Percentiles rank a stretch among this genome's conserved stretches.
Conservation (phyloP, 1,140 invertebrate genomes). For the Drosophila lacteicornis region DNA sequence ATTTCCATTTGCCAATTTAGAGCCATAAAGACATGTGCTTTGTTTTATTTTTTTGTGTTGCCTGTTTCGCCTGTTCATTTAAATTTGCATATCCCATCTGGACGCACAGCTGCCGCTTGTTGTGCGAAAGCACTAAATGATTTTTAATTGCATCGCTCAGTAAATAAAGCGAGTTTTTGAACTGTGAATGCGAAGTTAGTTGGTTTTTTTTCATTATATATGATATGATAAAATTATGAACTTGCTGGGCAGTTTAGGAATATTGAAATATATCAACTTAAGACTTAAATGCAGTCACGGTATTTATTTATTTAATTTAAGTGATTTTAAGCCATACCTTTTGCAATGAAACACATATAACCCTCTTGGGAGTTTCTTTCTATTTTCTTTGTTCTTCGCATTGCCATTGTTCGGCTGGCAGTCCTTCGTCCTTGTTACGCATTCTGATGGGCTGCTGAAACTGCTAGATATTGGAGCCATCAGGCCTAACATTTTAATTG, state of each 20-base stretch:
- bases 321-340: too few relatives aligned
- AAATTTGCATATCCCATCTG: conserved; percentile 33
- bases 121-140: conserved; percentile 23
- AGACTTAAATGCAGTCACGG: too few relatives aligned
- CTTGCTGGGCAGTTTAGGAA: too few relatives aligned
- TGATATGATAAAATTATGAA: too few relatives aligned
- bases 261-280: too few relatives aligned
- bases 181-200: not conserved
- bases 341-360: not conserved
- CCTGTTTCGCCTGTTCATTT: conserved; percentile 4
- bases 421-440: conserved; percentile 1
- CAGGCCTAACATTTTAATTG: conserved; percentile 51
- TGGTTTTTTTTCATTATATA: too few relatives aligned
- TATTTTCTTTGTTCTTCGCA: not conserved
- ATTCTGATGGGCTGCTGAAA: not conserved
- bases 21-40: conserved; percentile 3
- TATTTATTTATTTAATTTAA: too few relatives aligned
- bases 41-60: not conserved
- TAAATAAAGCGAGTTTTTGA: conserved; percentile 6
- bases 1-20: conserved; percentile 27
- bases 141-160: conserved; percentile 41
- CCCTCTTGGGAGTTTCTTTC: not conserved
- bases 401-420: not conserved
- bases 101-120: conserved; percentile 25
- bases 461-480: conserved; percentile 3